phyloP scores from a whole-genome alignment of 2,113 vertebrate species.

The Tetraodon nigroviridis region DNA sequence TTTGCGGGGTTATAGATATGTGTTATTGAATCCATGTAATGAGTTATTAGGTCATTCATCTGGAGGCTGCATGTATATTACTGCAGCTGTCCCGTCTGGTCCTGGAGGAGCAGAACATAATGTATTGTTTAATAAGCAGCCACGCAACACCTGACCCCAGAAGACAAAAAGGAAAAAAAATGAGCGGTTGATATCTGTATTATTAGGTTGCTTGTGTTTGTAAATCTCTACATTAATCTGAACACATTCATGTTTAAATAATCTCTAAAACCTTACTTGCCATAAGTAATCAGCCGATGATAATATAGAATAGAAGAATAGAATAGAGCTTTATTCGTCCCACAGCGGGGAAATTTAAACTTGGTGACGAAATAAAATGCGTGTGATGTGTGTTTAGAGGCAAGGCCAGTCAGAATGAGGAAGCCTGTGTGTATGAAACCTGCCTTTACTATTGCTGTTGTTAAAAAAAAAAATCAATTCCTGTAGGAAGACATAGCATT shows the following conservation, averaged over 20 bases:
- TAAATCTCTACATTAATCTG: slow-evolving; percentile 13
- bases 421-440: slow-evolving; percentile 33
- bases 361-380: slow-evolving; percentile 38
- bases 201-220: neutral
- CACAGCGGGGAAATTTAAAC: no score
- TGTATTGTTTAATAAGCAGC: slow-evolving; percentile 54
- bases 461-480: slow-evolving; percentile 51
- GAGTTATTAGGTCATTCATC: slow-evolving; percentile 60
- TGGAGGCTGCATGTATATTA: slow-evolving; percentile 53
- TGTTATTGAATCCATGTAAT: slow-evolving; percentile 70
- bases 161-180: slow-evolving; percentile 27
- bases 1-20: slow-evolving; percentile 39
- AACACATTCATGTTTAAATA: slow-evolving; percentile 18
- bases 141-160: slow-evolving; percentile 26
- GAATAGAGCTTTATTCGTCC: no score
- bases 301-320: no score
- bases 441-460: slow-evolving; percentile 25
- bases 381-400: slow-evolving; percentile 34
- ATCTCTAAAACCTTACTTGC: slow-evolving; percentile 41
- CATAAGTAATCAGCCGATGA: slow-evolving; percentile 47
- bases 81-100: slow-evolving; percentile 43
- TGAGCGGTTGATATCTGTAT: slow-evolving; percentile 29
- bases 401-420: slow-evolving; percentile 41
- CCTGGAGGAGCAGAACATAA: slow-evolving; percentile 44
- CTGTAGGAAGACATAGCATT: slow-evolving; percentile 44